Evolutionary conservation across 2,113 vertebrate species (phyloP).

Genomic region (Lasiurus borealis): DNA sequence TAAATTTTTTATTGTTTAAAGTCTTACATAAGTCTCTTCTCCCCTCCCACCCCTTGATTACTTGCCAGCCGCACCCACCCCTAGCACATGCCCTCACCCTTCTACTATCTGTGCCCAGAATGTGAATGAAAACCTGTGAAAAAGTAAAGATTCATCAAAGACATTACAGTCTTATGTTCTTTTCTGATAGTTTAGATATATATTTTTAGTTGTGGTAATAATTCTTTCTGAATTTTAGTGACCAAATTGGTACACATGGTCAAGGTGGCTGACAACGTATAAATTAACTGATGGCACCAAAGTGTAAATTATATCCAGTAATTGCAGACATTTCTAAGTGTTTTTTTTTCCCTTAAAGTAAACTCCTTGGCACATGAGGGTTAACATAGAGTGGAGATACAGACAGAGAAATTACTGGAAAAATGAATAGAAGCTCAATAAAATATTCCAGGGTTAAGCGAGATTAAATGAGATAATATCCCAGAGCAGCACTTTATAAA

Average conservation of each 20-base stretch:
- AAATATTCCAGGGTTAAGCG: constrained; percentile 50
- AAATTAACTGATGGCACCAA: neutral
- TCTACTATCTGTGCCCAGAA: neutral
- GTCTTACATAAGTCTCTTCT: too few relatives aligned
- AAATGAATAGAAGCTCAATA: constrained; percentile 32
- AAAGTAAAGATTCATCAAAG: constrained; percentile 27
- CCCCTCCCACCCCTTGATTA: too few relatives aligned
- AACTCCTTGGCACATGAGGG: constrained; percentile 44
- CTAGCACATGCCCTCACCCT: too few relatives aligned
- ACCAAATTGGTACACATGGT: neutral
- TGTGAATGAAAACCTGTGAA: constrained; percentile 32
- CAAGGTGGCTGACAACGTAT: constrained; percentile 15
- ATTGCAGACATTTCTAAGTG: neutral
- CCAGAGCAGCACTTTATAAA: constrained; percentile 32
- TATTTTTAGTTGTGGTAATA: constrained; percentile 38
- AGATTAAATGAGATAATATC: constrained; percentile 52
- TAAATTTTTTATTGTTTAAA: too few relatives aligned
- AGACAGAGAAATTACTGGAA: constrained; percentile 9
- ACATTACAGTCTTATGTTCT: neutral
- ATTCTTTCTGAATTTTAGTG: constrained; percentile 54
- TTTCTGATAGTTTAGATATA: neutral
- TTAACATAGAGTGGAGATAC: neutral
- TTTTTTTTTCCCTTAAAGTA: neutral
- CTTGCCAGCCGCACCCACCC: too few relatives aligned
- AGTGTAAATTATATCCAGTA: constrained; percentile 26